Conservation (phyloP, 2,113 vertebrate species). For the Melanocharis versteri region DNA sequence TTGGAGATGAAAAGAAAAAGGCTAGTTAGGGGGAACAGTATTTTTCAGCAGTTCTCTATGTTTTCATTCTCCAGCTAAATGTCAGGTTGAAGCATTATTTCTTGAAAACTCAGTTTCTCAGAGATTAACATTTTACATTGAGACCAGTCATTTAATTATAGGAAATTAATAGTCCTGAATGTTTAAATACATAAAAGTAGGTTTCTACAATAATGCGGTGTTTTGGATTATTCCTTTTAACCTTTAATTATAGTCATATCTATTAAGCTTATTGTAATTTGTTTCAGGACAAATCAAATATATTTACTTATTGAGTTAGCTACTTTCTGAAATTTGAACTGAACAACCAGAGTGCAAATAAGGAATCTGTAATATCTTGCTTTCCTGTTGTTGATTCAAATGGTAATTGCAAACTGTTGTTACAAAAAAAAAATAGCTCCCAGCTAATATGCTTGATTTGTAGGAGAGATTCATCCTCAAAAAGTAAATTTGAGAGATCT, state of each 20-base stretch:
- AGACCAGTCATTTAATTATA: neutral
- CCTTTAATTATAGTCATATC: neutral
- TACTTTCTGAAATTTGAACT: neutral
- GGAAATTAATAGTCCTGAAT: conserved; percentile 3
- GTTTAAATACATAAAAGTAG: neutral
- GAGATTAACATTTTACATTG: neutral
- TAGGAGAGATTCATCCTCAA: neutral
- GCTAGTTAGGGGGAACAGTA: neutral
- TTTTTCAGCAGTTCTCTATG: neutral
- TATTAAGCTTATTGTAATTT: neutral
- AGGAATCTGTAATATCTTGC: neutral
- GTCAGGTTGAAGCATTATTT: neutral
- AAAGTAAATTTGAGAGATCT: neutral
- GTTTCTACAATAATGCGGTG: neutral
- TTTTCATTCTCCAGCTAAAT: neutral
- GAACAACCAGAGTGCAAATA: neutral
- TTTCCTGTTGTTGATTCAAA: neutral
- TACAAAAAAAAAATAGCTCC: neutral
- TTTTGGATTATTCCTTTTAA: neutral
- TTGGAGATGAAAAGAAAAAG: neutral
- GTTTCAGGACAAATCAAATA: neutral
- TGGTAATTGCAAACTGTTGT: neutral
- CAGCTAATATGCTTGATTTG: neutral
- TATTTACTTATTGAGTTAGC: neutral
- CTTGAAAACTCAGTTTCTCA: neutral